Evolutionary conservation across 2,888 invertebrate genomes (phyloP).

Genomic region (Brachyptera putata): DNA sequence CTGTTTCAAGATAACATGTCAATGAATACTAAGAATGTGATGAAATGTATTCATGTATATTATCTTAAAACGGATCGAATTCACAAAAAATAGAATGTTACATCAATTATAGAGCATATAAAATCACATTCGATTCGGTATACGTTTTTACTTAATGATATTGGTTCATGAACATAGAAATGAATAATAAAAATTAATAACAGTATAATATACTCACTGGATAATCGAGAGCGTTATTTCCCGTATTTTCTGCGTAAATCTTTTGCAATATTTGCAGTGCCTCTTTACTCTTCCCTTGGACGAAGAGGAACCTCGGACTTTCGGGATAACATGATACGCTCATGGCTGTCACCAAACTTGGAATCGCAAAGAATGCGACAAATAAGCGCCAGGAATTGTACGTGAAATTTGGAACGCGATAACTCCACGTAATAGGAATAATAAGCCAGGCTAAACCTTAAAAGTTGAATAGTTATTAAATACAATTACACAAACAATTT

Average conservation of each 20-base stretch:
- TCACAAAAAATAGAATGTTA: too few relatives aligned
- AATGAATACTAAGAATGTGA: too few relatives aligned
- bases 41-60: too few relatives aligned
- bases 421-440: slow-evolving; percentile 45
- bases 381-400: slow-evolving; percentile 74
- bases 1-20: too few relatives aligned
- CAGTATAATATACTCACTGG: slow-evolving; percentile 39
- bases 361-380: slow-evolving; percentile 59
- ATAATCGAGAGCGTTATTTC: slow-evolving; percentile 47
- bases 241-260: slow-evolving; percentile 57
- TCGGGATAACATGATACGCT: slow-evolving; percentile 62
- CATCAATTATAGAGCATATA: too few relatives aligned
- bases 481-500: too few relatives aligned
- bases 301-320: slow-evolving; percentile 71
- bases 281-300: slow-evolving; percentile 55
- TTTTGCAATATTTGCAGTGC: slow-evolving; percentile 56
- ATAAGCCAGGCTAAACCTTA: slow-evolving; percentile 65
- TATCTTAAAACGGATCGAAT: too few relatives aligned
- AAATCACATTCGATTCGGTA: too few relatives aligned
- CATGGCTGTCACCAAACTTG: slow-evolving; percentile 58
- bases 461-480: too few relatives aligned
- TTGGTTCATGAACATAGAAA: too few relatives aligned
- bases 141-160: too few relatives aligned
- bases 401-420: slow-evolving; percentile 43
- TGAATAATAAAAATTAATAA: too few relatives aligned